Evolutionary conservation across 2,113 vertebrate genomes (phyloP).

Genomic region (Catagonus wagneri): DNA sequence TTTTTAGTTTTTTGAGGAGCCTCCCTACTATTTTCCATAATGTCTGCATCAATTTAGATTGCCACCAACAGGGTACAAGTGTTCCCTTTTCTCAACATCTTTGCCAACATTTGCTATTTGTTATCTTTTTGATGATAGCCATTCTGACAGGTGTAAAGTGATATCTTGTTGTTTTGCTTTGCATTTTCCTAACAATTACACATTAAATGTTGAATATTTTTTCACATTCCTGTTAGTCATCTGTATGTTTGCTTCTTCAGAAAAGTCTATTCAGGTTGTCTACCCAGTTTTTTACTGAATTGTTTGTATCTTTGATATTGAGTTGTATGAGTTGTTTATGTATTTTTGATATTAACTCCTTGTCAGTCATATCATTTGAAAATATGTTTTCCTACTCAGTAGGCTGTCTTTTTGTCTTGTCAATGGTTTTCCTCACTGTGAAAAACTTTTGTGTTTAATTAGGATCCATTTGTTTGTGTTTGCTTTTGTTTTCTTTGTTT

Average conservation of each 20-base stretch:
- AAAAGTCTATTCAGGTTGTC: neutral
- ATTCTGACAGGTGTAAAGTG: neutral
- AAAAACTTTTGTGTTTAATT: neutral
- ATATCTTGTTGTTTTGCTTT: neutral
- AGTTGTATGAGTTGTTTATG: neutral
- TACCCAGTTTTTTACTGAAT: neutral
- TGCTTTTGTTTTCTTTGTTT: neutral
- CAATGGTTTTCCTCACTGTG: neutral
- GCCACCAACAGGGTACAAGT: neutral
- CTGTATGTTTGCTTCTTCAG: neutral
- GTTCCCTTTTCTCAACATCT: neutral
- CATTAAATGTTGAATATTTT: neutral
- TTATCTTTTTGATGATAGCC: neutral
- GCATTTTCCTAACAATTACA: neutral
- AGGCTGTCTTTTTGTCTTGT: neutral
- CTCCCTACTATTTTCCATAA: neutral
- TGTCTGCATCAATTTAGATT: neutral
- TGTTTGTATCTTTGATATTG: neutral
- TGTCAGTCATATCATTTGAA: neutral
- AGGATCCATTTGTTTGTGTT: neutral
- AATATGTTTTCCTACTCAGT: neutral
- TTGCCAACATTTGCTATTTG: neutral
- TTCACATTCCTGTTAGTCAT: neutral
- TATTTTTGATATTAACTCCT: neutral
- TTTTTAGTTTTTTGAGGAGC: neutral